Evolutionary conservation across 2,888 invertebrate species (phyloP).

Genomic region (Drymonia ruficornis): DNA sequence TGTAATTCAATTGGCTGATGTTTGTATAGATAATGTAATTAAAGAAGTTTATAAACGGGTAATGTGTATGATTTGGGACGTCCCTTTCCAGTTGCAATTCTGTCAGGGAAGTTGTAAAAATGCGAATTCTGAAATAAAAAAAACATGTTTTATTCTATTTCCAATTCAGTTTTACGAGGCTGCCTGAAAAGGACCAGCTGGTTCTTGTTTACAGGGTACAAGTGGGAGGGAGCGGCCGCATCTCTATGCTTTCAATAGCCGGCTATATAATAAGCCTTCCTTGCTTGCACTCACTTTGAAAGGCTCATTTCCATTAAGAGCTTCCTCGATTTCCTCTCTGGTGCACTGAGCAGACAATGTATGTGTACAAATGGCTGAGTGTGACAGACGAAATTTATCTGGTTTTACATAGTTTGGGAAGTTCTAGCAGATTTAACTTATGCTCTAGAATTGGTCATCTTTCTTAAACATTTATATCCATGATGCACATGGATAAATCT

Average conservation of each 20-base stretch:
- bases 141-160: constrained; percentile 70
- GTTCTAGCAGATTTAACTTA: too few species aligned
- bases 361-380: constrained; percentile 15
- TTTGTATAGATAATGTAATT: constrained; percentile 81
- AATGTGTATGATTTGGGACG: constrained; percentile 33
- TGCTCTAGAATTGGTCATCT: too few species aligned
- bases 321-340: constrained; percentile 45
- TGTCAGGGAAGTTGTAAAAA: constrained; percentile 47
- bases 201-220: constrained; percentile 74
- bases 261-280: constrained; percentile 50
- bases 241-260: constrained; percentile 58
- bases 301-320: constrained; percentile 50
- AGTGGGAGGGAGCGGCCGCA: constrained; percentile 58
- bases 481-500: too few species aligned
- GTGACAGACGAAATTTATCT: too few species aligned
- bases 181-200: constrained; percentile 68
- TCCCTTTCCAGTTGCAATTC: constrained; percentile 16
- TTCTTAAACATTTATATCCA: too few species aligned
- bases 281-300: constrained; percentile 51
- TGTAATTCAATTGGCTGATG: constrained; percentile 78
- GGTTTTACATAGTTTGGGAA: too few species aligned
- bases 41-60: constrained; percentile 77
- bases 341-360: constrained; percentile 27
- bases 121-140: constrained; percentile 52
- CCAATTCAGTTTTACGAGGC: constrained; percentile 72